Evolutionary conservation across 2,113 vertebrate species (phyloP), one percentile per base, ranked within the genome.

Genomic region (Cynocephalus volans): DNA sequence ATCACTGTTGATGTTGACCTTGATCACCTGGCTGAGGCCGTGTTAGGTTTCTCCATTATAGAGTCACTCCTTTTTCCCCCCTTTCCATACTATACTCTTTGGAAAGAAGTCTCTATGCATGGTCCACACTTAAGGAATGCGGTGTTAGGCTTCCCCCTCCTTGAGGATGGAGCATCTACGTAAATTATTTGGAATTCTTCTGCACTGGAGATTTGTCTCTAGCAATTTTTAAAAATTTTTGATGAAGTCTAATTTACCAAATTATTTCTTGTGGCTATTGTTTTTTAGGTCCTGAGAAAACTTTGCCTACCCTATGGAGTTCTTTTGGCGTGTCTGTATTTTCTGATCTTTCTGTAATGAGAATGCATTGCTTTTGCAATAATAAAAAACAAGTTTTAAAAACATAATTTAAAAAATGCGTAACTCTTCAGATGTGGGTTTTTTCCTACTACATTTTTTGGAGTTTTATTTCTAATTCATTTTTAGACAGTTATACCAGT

Each of bases 361-460:
- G 48, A 36, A 64, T 41, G 15, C 23, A 54, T 93, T 84, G 33
- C 24, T 64, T 76, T 45, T 83, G n/a, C 54, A 76, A 85, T 65
- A 67, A 85, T 67, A 6, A 65, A 77, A 86, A 31, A 14, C 33
- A 56, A 93, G 48, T 41, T 28, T 85, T 64, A 65, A 65, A 52
- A 54, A 23, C 26, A 41, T 36, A 73, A 64, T 64, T 64, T 31
- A 83, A 73, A 45, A 13, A 54, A 56, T 50, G 9, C 45, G 13
- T 85, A 93, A 45, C 24, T 93, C 83, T 93, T 85, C 60, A 93
- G 48, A 86, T 77, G 19, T 65, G 52, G 18, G 18, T 24, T 65
- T 67, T 33, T 52, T 56, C 17, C 70, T 65, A 31, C 26, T 36
- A 15, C n/a, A 72, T 84, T 52, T 72, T 41, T 21, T 54, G 41